These are phyloP conservation scores for Callorhinus ursinus DNA, from an alignment of 2,113 vertebrate genomes.

Conservation along the genomic window DNA sequence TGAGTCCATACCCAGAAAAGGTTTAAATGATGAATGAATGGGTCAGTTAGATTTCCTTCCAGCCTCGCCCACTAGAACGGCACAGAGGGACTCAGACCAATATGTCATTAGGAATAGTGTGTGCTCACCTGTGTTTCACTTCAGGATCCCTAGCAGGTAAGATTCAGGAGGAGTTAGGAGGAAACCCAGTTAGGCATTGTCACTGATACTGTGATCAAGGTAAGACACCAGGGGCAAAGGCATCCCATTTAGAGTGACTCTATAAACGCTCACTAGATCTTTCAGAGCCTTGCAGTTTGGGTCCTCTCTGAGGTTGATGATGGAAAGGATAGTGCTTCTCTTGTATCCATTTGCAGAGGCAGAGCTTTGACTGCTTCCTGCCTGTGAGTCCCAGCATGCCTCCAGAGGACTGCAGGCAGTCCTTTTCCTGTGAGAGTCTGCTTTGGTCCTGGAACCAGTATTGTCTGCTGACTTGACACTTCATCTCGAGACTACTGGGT, in stretches of 20 bases:
- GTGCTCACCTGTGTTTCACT: neutral
- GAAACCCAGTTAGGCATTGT: neutral
- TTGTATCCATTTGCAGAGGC: neutral
- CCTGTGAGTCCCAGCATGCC: neutral
- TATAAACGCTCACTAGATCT: neutral
- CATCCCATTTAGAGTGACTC: neutral
- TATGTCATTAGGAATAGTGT: neutral
- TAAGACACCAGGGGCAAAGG: neutral
- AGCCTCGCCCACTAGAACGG: neutral
- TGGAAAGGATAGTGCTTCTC: neutral
- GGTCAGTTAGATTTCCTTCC: neutral
- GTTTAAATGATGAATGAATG: neutral
- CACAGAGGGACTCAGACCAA: neutral
- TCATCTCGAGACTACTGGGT: slow-evolving; percentile 30
- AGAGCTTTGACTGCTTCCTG: neutral
- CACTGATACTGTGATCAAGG: neutral
- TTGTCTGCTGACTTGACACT: slow-evolving; percentile 62
- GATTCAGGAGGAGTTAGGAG: neutral
- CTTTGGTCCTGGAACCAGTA: neutral
- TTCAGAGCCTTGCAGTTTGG: neutral
- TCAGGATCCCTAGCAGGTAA: neutral
- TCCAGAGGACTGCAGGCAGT: neutral
- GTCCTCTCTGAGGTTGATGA: neutral
- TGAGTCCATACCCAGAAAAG: neutral
- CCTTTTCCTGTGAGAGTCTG: neutral